Evolutionary conservation across 2,888 invertebrate species (phyloP).

Genomic region (Graphium colonna): DNA sequence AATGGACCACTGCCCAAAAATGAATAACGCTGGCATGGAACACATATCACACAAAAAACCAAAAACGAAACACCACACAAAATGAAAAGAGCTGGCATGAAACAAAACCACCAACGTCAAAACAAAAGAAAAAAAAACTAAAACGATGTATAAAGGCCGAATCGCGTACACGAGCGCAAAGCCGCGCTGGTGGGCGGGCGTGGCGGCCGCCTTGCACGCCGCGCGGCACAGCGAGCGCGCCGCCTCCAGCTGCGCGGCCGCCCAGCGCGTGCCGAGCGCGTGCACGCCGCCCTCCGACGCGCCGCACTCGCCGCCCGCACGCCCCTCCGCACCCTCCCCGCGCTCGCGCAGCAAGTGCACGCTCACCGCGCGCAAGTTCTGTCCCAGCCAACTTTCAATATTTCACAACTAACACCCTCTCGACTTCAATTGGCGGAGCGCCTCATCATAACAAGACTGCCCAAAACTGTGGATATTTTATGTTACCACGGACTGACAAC

Average conservation of each 20-base stretch:
- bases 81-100: constrained; percentile 24
- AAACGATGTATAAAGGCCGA: not conserved
- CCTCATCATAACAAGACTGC: too few relatives aligned
- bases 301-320: constrained; percentile 65
- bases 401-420: too few relatives aligned
- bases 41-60: too few relatives aligned
- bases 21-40: too few relatives aligned
- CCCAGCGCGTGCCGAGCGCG: constrained; percentile 89
- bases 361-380: constrained; percentile 92
- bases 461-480: too few relatives aligned
- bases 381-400: constrained; percentile 25
- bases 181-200: constrained; percentile 86
- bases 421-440: too few relatives aligned
- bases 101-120: constrained; percentile 15
- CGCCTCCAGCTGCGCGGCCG: constrained; percentile 89
- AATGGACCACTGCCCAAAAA: too few relatives aligned
- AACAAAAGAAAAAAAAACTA: constrained; percentile 23
- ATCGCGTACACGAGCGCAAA: constrained; percentile 86
- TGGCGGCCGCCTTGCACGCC: constrained; percentile 84
- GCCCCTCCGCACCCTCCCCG: constrained; percentile 83
- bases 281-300: constrained; percentile 80
- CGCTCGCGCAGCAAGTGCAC: constrained; percentile 86
- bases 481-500: too few relatives aligned
- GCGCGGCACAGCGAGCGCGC: constrained; percentile 88
- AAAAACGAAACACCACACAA: constrained; percentile 18